phyloP scores from a whole-genome alignment of 2,888 invertebrate genomes.

The Andricus quercusramuli region DNA sequence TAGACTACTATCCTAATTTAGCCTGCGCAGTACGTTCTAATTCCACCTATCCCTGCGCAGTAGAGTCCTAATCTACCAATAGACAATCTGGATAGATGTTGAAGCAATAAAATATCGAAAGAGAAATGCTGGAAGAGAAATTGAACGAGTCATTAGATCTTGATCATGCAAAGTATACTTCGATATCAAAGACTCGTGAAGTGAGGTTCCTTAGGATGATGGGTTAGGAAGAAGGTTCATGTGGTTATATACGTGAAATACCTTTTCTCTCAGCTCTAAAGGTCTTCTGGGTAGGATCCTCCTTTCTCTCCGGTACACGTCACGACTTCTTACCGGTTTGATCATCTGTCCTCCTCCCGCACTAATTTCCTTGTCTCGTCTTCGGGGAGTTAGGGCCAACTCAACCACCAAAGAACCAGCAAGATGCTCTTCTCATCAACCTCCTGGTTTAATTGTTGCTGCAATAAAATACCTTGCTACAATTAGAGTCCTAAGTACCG shows the following conservation, averaged over 20 bases:
- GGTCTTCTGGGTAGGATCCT: slow-evolving; percentile 71
- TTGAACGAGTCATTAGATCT: slow-evolving; percentile 35
- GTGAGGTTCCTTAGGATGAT: slow-evolving; percentile 51
- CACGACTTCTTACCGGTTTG: slow-evolving; percentile 64
- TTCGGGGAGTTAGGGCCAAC: slow-evolving; percentile 42
- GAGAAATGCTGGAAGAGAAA: slow-evolving; percentile 36
- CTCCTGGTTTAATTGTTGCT: slow-evolving; percentile 56
- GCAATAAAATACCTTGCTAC: slow-evolving; percentile 58
- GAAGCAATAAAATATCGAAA: slow-evolving; percentile 3
- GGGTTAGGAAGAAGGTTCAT: slow-evolving; percentile 53
- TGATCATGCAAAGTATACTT: slow-evolving; percentile 37
- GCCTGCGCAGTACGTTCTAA: neutral
- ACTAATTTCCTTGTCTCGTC: slow-evolving; percentile 49
- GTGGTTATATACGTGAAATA: slow-evolving; percentile 51
- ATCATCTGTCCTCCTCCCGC: slow-evolving; percentile 45
- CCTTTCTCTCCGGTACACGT: slow-evolving; percentile 71
- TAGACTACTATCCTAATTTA: neutral
- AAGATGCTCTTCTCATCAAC: slow-evolving; percentile 38
- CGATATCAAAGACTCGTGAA: slow-evolving; percentile 32
- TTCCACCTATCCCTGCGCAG: neutral
- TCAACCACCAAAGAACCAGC: slow-evolving; percentile 47
- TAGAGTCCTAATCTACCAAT: neutral
- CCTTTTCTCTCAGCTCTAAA: slow-evolving; percentile 65
- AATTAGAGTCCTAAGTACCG: slow-evolving; percentile 56
- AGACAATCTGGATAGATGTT: neutral